phyloP scores from a whole-genome alignment of 2,888 invertebrate genomes.

The Pachydiplax longipennis region DNA sequence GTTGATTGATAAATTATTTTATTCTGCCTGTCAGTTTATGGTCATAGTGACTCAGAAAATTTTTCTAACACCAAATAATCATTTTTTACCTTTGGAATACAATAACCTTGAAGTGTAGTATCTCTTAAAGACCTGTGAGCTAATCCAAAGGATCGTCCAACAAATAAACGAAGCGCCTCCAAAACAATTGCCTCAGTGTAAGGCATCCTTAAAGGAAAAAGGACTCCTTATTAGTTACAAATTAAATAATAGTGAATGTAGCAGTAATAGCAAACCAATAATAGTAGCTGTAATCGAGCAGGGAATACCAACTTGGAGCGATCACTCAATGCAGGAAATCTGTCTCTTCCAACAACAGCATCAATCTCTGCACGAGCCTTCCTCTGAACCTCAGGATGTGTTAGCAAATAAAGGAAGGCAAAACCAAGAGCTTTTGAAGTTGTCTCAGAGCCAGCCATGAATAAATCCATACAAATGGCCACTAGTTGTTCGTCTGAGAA shows the following conservation, averaged over 20 bases:
- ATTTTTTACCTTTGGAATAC: conserved; percentile 75
- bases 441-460: conserved; percentile 87
- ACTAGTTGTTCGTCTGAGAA: conserved; percentile 75
- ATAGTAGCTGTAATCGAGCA: neutral
- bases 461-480: conserved; percentile 84
- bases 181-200: conserved; percentile 80
- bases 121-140: conserved; percentile 80
- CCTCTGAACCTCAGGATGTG: conserved; percentile 74
- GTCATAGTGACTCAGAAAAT: neutral
- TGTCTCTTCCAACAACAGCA: conserved; percentile 71
- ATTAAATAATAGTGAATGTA: neutral
- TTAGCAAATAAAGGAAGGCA: conserved; percentile 75
- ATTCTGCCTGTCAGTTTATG: too few relatives aligned
- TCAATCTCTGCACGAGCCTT: conserved; percentile 83
- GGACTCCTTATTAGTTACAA: neutral
- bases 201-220: conserved; percentile 68
- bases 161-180: conserved; percentile 81
- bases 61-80: neutral
- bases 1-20: too few relatives aligned
- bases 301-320: conserved; percentile 63
- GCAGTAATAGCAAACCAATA: too few relatives aligned
- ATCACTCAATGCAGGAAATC: conserved; percentile 75
- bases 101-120: conserved; percentile 74
- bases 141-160: conserved; percentile 78
- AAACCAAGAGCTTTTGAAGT: conserved; percentile 82